Evolutionary conservation across 1,140 invertebrate genomes (phyloP).

Genomic region (Conus betulinus): DNA sequence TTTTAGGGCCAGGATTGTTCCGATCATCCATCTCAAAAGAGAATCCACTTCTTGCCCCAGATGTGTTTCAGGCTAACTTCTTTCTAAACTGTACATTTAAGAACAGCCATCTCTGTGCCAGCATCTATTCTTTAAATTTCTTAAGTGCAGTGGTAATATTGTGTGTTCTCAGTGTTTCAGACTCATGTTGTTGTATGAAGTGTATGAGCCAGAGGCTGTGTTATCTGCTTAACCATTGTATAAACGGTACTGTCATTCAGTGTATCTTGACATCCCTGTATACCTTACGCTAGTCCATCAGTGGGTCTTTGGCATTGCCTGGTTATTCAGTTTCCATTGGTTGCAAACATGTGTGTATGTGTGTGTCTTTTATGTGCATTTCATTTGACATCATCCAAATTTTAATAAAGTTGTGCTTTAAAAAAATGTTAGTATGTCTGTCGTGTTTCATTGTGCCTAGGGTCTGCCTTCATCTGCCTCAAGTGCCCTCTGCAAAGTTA

Average conservation of each 20-base stretch:
- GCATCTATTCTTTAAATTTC: background rate
- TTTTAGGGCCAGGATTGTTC: background rate
- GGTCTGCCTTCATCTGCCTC: too few species aligned
- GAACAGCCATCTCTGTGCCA: background rate
- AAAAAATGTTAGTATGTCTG: background rate
- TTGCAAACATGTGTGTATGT: conserved; percentile 6
- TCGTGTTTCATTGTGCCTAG: background rate
- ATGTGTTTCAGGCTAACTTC: background rate
- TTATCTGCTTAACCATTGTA: background rate
- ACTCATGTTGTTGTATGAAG: background rate
- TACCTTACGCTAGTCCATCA: background rate
- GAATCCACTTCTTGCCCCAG: background rate
- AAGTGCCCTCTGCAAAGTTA: too few species aligned
- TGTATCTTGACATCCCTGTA: background rate
- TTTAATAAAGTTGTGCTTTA: conserved; percentile 40
- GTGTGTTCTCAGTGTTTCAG: background rate
- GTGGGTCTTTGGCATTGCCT: conserved; percentile 1
- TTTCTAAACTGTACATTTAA: background rate
- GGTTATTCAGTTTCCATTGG: conserved; percentile 10
- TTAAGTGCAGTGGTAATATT: background rate
- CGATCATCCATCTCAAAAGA: background rate
- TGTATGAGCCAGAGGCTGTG: conserved; percentile 1
- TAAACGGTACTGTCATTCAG: background rate
- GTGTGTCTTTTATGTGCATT: conserved; percentile 36
- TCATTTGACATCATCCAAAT: conserved; percentile 39